A percentile compares a stretch with the other conserved stretches of the same genome.
phyloP scores from a whole-genome alignment of 2,888 invertebrate species.

The Tetanocera ferruginea region DNA sequence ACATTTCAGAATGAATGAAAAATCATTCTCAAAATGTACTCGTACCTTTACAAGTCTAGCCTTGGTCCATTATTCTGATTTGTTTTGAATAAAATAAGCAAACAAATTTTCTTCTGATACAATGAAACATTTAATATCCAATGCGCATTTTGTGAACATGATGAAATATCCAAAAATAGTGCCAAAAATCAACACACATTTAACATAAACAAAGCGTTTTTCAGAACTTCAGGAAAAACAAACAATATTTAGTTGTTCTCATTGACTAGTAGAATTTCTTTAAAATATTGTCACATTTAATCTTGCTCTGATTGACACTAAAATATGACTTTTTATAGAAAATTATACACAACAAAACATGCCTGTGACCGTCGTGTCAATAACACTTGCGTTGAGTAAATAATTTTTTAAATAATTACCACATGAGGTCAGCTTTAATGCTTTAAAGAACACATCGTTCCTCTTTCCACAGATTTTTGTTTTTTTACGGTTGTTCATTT shows the following conservation, averaged over 20 bases:
- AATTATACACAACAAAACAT: neutral
- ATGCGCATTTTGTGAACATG: too few species aligned
- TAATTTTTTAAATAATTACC: slow-evolving; percentile 41
- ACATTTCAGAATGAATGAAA: too few species aligned
- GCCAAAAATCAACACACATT: too few species aligned
- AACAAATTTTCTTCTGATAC: too few species aligned
- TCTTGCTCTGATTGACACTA: neutral
- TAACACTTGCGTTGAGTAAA: neutral
- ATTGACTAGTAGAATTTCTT: neutral
- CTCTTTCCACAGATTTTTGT: neutral
- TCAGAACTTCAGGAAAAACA: neutral
- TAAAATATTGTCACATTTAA: neutral
- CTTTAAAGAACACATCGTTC: slow-evolving; percentile 13
- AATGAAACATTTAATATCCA: too few species aligned
- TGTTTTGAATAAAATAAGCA: too few species aligned
- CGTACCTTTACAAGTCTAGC: too few species aligned
- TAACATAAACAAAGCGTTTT: too few species aligned
- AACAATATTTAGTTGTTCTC: neutral
- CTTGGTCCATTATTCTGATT: too few species aligned
- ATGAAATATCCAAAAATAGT: too few species aligned
- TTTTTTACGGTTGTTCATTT: slow-evolving; percentile 18
- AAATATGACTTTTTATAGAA: neutral
- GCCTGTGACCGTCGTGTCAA: neutral
- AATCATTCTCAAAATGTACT: too few species aligned
- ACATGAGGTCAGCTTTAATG: slow-evolving; percentile 47